Evolutionary conservation across 2,888 invertebrate genomes (phyloP), one percentile per base, ranked within the genome.

Genomic region (Xestia xanthographa): DNA sequence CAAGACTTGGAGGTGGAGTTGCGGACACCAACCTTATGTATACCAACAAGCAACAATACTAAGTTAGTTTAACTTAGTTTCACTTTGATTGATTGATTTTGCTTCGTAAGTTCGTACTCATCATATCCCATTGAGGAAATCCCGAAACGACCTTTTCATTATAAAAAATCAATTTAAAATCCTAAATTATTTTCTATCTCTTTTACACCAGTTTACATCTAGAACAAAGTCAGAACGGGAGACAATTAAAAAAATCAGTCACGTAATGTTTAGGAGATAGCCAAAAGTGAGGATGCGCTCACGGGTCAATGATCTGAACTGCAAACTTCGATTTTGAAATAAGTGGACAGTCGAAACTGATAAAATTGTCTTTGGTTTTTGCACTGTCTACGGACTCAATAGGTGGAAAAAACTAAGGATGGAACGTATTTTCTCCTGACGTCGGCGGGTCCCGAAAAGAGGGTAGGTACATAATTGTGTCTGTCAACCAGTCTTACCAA

Each of bases 221-320:
- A 85, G 74, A 72, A 34, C 77, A 79, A 82, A 78, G 93, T 82
- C 80, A 80, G 92, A 94, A 90, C 80, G 92, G 87, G 93, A 93
- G 86, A 90, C 88, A 92, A 93, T 94, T 92, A 93, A 94, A 93
- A 94, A 94, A 95, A 93, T 94, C 95, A 93, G 87, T 92, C 95
- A 95, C 95, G 95, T 95, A 94, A 88, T 89, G 90, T 92, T 92
- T 90, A 89, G 92, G 92, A 92, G 92, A 94, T 95, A 94, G 94
- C 94, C 92, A 94, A 95, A 95, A 95, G 85, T 89, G 90, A 91
- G 90, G 92, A 92, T 94, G 91, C 90, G 90, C 90, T 90, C 86
- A 84, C 70, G 71, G 91, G 92, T 94, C 90, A 86, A 77, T 88
- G 93, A 92, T 92, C 93, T 85, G 79, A 86, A 91, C 80, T 93